Evolutionary conservation across 2,797 vertebrate species (phyloP), one percentile per base, ranked within the genome.

Genomic region (Pangasius sanitwongsei): DNA sequence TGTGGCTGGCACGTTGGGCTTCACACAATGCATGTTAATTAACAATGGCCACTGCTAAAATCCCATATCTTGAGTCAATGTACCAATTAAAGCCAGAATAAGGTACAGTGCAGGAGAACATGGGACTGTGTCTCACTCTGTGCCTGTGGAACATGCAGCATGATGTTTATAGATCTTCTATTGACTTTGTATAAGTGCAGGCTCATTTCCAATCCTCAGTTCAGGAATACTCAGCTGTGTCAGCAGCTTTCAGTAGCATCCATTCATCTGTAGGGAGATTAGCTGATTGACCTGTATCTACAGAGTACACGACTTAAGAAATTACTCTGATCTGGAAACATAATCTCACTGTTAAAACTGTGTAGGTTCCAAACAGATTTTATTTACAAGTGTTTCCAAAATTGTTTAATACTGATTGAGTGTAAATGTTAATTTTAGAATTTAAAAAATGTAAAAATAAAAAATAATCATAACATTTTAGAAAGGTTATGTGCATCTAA

Each of bases 211-310:
- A 31, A 50, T 31, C 57, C 63, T 61, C 20, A 37, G 20, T 83
- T 59, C 81, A 65, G 57, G 34, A 83, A 63, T 23, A 63, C 31
- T 44, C 9, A 28, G 57, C 81, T 63, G 81, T 44, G 81, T 83
- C 81, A 83, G 57, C 81, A 83, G 81, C 55, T 83, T 83, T 83
- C 37, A 63, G 37, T 15, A 15, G 31, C 20, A 86, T 86, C 31
- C 50, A 74, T 85, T 85, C 16, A 85, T 85, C 48, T 85, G 18
- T 41, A 61, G 34, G 31, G 55, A 83, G 81, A 41, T 57, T 83
- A 61, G 55, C 23, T 83, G 84, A 59, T 63, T 41, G 37, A 63
- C 34, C n/a, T 23, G n/a, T 81, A 37, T 81, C 53, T n/a, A 34
- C n/a, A 57, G 37, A 0, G 41, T 41, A 41, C 41, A 41, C 41